phyloP scores from a whole-genome alignment of 2,113 vertebrate species.

The Machaerirhynchus nigripectus region DNA sequence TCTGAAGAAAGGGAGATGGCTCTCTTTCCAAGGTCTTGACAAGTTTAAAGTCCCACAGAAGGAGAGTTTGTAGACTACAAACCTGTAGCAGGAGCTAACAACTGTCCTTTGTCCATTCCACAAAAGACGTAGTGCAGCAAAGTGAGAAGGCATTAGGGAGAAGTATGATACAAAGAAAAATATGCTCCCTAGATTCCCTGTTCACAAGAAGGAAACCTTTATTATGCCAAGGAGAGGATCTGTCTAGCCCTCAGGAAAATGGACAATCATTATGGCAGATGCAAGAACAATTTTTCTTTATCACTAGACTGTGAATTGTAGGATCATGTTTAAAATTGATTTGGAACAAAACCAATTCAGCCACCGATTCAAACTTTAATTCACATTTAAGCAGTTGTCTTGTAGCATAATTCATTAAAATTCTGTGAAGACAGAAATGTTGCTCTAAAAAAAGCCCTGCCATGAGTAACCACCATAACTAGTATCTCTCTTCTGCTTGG shows the following conservation, averaged over 20 bases:
- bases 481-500: background rate
- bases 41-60: background rate
- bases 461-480: background rate
- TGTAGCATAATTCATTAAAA: background rate
- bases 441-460: background rate
- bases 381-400: background rate
- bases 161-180: background rate
- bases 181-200: background rate
- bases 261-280: background rate
- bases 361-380: background rate
- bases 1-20: background rate
- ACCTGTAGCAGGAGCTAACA: background rate
- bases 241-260: background rate
- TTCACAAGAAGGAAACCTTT: background rate
- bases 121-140: background rate
- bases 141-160: background rate
- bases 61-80: background rate
- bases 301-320: background rate
- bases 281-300: background rate
- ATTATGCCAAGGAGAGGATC: background rate
- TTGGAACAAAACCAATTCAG: background rate
- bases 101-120: background rate
- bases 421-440: background rate
- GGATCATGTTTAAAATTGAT: background rate
- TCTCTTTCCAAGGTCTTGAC: background rate